Evolutionary conservation across 2,888 invertebrate genomes (phyloP), one percentile per base, ranked within the genome.

Genomic region (Orthosia incerta): DNA sequence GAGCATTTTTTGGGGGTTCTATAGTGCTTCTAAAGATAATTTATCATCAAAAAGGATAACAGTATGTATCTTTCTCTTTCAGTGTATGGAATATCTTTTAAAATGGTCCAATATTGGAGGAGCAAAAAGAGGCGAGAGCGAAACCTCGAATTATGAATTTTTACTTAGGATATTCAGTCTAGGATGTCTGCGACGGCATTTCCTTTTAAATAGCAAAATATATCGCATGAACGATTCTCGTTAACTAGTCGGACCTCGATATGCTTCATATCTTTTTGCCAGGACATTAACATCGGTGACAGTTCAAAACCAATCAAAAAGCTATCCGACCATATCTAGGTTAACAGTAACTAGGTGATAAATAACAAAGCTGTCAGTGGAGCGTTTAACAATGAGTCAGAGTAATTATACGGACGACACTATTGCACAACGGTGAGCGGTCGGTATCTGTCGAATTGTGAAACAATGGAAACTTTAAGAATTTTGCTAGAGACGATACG

Each of bases 391-490:
- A 91, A 90, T 91, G 89, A 91, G 87, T 89, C 90, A 90, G 87
- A 87, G 88, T 89, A 93, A 93, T 92, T 92, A 92, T 90, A 87
- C 80, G 82, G 91, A 91, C 89, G 91, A 91, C 90, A 90, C 90
- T 83, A 79, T 91, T 91, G 88, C 89, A 89, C 90, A 92, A 91
- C 89, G 85, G 90, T 88, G 79, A 87, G 84, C 74, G 88, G 77
- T 68, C 50, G 66, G 74, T 88, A 86, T 88, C 88, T 86, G 78
- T 88, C 80, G 88, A 76, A 86, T 86, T 84, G 85, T 86, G 88
- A 86, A 90, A 88, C 87, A 84, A 80, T 80, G 56, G 74, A 65
- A 55, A 61, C 80, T 84, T 84, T 64, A 63, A 50, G 53, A 31
- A 60, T 53, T 73, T 71, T 82, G 56, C 48, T 70, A 11, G 55